phyloP scores from a whole-genome alignment of 2,888 invertebrate genomes.

The Adineta ricciae region DNA sequence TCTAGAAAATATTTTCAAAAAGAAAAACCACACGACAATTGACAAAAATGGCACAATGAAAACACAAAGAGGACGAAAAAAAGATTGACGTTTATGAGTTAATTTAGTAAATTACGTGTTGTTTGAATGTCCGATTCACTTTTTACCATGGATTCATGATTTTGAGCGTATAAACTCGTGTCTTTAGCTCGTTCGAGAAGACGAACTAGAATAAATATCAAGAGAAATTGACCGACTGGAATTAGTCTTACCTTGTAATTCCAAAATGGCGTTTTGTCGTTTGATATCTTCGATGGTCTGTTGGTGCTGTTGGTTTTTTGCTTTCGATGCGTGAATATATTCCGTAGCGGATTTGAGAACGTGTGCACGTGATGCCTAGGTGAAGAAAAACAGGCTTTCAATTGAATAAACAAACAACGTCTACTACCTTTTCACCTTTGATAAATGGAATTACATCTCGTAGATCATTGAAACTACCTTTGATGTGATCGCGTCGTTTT shows the following conservation, averaged over 20 bases:
- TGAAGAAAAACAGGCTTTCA: constrained; percentile 14
- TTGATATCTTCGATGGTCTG: constrained; percentile 84
- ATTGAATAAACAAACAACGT: too few species aligned
- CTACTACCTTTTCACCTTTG: constrained; percentile 88
- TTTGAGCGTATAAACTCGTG: neutral
- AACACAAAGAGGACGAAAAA: neutral
- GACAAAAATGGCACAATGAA: neutral
- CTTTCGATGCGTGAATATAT: constrained; percentile 85
- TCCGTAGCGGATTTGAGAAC: constrained; percentile 95
- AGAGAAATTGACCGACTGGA: neutral
- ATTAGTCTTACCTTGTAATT: neutral
- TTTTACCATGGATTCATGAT: neutral
- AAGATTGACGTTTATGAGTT: neutral
- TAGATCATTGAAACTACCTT: constrained; percentile 88
- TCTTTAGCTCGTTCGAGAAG: neutral
- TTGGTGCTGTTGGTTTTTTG: constrained; percentile 81
- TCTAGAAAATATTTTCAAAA: constrained; percentile 13
- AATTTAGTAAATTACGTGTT: neutral
- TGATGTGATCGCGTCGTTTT: constrained; percentile 92
- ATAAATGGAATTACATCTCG: constrained; percentile 86
- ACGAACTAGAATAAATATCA: neutral
- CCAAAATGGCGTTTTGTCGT: neutral
- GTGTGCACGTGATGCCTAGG: constrained; percentile 72
- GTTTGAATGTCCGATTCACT: neutral
- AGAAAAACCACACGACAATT: neutral